These are phyloP conservation scores for Phortica okadai DNA, from an alignment of 2,888 invertebrate species.

Conservation along the genomic window DNA sequence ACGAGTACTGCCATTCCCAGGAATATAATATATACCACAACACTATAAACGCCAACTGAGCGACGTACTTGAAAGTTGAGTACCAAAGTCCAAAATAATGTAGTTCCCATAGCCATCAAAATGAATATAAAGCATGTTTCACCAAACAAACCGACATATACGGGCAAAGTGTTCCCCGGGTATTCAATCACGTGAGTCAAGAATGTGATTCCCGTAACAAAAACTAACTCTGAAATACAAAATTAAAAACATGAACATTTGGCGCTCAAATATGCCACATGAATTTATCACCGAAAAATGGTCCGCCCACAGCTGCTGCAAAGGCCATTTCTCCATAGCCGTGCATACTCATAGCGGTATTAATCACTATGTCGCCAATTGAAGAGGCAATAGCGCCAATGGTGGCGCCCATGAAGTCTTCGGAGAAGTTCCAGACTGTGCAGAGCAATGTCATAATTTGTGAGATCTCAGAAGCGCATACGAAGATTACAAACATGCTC, in stretches of 20 bases:
- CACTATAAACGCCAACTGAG: constrained; percentile 10
- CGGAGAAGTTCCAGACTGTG: background rate
- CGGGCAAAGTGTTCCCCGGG: no score
- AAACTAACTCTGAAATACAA: background rate
- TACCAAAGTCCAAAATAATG: background rate
- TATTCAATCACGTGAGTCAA: background rate
- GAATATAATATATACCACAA: background rate
- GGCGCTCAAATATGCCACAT: no score
- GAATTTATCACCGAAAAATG: background rate
- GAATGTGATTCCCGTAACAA: background rate
- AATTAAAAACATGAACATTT: no score
- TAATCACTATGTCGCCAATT: background rate
- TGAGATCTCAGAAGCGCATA: background rate
- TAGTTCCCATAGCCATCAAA: background rate
- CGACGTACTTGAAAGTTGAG: constrained; percentile 20
- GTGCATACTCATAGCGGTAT: constrained; percentile 4
- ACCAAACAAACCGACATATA: background rate
- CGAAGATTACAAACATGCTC: background rate
- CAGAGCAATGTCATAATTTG: background rate
- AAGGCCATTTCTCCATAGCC: constrained; percentile 22
- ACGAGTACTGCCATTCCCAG: background rate
- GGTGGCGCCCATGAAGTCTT: background rate
- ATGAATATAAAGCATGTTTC: background rate
- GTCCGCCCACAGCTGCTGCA: background rate
- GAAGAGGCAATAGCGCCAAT: background rate